Conservation (phyloP, 2,888 invertebrate genomes). For the Eupithecia dodoneata region DNA sequence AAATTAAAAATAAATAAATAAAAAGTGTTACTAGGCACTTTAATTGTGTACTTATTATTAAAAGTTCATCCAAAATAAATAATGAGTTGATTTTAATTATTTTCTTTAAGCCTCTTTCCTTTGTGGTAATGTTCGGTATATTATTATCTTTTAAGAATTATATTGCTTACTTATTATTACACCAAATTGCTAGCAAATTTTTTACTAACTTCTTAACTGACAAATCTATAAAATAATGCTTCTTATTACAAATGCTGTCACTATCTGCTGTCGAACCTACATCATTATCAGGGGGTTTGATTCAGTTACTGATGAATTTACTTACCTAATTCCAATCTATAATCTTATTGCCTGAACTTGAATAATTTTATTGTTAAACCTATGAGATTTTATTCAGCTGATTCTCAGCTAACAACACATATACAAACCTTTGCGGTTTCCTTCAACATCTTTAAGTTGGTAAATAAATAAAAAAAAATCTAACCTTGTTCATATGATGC, state of each 20-base stretch:
- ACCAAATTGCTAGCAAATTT: not conserved
- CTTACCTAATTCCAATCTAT: not conserved
- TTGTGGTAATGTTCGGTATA: not conserved
- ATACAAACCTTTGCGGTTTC: no score
- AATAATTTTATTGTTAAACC: no score
- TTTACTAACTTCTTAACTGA: no score
- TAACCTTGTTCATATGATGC: not conserved
- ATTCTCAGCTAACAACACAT: no score
- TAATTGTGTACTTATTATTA: conserved; percentile 75
- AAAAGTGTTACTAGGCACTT: conserved; percentile 75
- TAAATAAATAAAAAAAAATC: no score
- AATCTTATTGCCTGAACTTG: no score
- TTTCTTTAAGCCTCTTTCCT: conserved; percentile 12
- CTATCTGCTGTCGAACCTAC: no score
- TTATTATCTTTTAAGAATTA: not conserved
- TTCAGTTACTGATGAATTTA: no score
- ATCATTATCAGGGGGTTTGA: no score
- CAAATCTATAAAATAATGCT: no score
- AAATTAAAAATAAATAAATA: conserved; percentile 29
- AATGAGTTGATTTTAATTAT: conserved; percentile 68
- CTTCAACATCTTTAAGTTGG: no score
- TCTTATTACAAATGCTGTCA: not conserved
- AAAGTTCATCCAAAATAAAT: conserved; percentile 80
- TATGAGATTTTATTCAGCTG: no score
- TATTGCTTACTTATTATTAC: not conserved